Base-by-base conservation (phyloP, 2,113 vertebrate species). In the Nibea coibor region DNA sequence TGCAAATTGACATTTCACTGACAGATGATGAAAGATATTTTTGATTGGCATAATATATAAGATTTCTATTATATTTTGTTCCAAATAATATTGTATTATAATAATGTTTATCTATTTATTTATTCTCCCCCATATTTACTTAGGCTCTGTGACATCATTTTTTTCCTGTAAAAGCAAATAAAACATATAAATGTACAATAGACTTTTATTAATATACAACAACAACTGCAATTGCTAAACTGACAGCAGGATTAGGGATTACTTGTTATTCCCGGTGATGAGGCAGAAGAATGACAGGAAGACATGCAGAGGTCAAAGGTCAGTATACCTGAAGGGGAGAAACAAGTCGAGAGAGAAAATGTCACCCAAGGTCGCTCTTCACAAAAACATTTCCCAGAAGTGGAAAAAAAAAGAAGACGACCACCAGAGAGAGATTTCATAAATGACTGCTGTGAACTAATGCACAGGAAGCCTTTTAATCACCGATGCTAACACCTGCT, bases 251-350 rank as follows among this genome's bases (percentile, higher is more conserved):
- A 35, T 35, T 9, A 9, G 35, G 35, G 35, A 62, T 24, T 10
- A 1, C 5, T 19, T 39, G n/a, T 61, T 11, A 62, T n/a, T 62
- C 19, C 26, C 53, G 2, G 75, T 1, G 2, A 15, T 3, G 17
- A 51, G 35, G 39, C 39, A 2, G 24, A 24, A 56, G 39, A 26
- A 28, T n/a, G 42, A 6, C 0, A 31, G 42, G 78, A 54, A 26
- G 45, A 17, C 35, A 28, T 20, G 16, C 54, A 56, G 56, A 83
- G 75, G 68, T 78, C 24, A 62, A 67, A 73, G 75, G 56, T 73
- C 58, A 51, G 22, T 20, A 1, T 7, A 39, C 2, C 16, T 54
- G 24, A 39, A 6, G 11, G 28, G 4, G 24, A 22, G 9, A 8
- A 20, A 7, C 11, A 7, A 3, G 15, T 20, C 0, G 43, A 45